Conservation (phyloP, 2,113 vertebrate species). For the Ailuropoda melanoleuca region DNA sequence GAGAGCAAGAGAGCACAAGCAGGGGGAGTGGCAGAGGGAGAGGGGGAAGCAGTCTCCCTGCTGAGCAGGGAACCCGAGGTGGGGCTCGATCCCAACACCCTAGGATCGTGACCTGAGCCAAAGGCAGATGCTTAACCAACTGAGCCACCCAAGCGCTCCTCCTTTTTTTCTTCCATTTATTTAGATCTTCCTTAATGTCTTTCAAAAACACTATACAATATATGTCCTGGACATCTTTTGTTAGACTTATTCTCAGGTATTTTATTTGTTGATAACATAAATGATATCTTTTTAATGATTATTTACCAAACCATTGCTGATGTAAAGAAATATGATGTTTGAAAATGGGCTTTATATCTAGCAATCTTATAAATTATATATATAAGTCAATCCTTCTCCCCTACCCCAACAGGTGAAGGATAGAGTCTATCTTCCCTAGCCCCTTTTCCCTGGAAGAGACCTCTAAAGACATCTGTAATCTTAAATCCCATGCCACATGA, state of each 20-base stretch:
- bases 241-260: not conserved
- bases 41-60: no score
- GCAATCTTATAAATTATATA: not conserved
- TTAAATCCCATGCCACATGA: not conserved
- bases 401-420: not conserved
- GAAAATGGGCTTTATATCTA: constrained; percentile 10
- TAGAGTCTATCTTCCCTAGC: not conserved
- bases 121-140: no score
- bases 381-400: not conserved
- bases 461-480: not conserved
- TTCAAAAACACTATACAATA: not conserved
- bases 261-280: constrained; percentile 21
- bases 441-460: not conserved
- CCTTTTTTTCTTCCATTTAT: not conserved
- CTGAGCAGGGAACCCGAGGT: no score
- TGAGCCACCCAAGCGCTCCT: no score
- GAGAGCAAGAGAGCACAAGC: not conserved
- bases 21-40: no score
- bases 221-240: not conserved
- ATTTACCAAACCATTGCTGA: not conserved
- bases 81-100: no score
- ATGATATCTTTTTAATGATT: not conserved
- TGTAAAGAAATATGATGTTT: not conserved
- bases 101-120: no score
- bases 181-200: not conserved